Percentiles rank a stretch among this genome's conserved stretches.
phyloP scores from a whole-genome alignment of 2,797 vertebrate species.

The Coreius guichenoti region DNA sequence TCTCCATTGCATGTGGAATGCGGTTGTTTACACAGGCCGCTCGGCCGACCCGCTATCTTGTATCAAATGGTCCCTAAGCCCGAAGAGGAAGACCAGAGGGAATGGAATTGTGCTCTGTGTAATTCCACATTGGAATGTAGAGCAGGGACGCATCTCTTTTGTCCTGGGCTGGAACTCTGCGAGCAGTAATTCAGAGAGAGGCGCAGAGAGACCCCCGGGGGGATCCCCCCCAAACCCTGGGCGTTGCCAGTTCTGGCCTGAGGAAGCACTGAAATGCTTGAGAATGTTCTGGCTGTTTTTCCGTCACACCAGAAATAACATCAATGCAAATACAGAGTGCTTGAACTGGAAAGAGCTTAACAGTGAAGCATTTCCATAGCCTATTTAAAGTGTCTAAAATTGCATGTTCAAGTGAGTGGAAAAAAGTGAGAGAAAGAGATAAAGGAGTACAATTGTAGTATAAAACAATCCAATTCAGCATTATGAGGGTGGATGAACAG shows the following conservation, averaged over 20 bases:
- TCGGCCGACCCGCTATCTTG: constrained; percentile 28
- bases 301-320: constrained; percentile 36
- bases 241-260: constrained; percentile 49
- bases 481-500: constrained; percentile 11
- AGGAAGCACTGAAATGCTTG: constrained; percentile 39
- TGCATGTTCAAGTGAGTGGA: background rate
- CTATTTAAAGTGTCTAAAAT: background rate
- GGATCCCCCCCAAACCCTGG: constrained; percentile 48
- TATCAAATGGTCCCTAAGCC: constrained; percentile 36
- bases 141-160: constrained; percentile 41
- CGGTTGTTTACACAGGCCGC: constrained; percentile 37
- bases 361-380: constrained; percentile 4
- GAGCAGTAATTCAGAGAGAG: constrained; percentile 32
- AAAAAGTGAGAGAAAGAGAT: constrained; percentile 12
- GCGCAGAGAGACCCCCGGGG: constrained; percentile 31
- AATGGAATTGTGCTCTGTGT: constrained; percentile 21
- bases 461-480: constrained; percentile 13
- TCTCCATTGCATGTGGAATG: constrained; percentile 43
- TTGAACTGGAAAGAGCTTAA: constrained; percentile 13
- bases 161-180: constrained; percentile 17
- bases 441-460: background rate
- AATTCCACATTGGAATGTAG: constrained; percentile 50
- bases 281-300: constrained; percentile 53
- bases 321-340: background rate
- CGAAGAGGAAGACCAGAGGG: constrained; percentile 35